Base-by-base conservation (phyloP, 1,140 invertebrate genomes). In the Babylonia areolata region DNA sequence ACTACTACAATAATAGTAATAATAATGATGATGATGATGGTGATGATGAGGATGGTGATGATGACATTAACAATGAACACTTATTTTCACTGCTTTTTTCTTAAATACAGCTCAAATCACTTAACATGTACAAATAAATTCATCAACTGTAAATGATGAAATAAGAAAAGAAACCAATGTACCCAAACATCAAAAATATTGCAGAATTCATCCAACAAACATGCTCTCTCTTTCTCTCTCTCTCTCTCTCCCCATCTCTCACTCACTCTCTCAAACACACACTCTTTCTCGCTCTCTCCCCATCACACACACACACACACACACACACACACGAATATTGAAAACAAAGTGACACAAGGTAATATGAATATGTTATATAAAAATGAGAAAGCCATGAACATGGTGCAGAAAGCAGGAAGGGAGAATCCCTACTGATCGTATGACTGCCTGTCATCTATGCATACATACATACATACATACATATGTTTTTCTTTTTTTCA, bases 151-250 rank as follows among this genome's bases (percentile, higher is more conserved):
- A 35, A 35, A 77, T 33, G 5, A 77, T 6, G 5, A 2, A 6
- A 77, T 33, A 35, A 77, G 6, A 35, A 39, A 6, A 31, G 6
- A 37, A 20, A 37, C 23, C 3, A 15, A 20, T 77, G 3, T 35
- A 77, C 35, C 2, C 5, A 77, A 6, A 39, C 35, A 35, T 31
- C 17, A 17, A 77, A 5, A 35, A 37, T 31, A 35, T 23, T 77
- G n/a, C n/a, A n/a, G n/a, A n/a, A n/a, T n/a, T n/a, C n/a, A n/a
- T n/a, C n/a, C n/a, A n/a, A n/a, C n/a, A n/a, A n/a, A n/a, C n/a
- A n/a, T n/a, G n/a, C 73, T 37, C 33, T 35, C 73, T 77, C 33
- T 69, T 31, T 69, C 58, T 69, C 58, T 69, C 58, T 69, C 58
- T 69, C 58, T 69, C 58, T 69, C 23, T 69, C 58, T 69, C 58